A percentile compares a stretch with the other conserved stretches of the same genome.
Conservation (phyloP, 1,140 invertebrate species). For the Drosophila saltans region DNA sequence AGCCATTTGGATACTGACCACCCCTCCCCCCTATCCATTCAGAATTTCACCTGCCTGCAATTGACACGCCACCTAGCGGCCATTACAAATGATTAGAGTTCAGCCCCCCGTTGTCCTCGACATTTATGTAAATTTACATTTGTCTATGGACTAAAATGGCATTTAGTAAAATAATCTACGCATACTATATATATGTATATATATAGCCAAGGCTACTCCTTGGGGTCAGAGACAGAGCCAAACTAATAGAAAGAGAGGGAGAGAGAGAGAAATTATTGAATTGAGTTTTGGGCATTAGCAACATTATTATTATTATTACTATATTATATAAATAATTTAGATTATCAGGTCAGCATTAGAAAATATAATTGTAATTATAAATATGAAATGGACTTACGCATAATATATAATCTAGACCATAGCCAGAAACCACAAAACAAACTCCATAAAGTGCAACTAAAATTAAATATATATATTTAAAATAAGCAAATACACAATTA, state of each 20-base stretch:
- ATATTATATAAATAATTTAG: slow-evolving; percentile 9
- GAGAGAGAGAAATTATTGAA: slow-evolving; percentile 1
- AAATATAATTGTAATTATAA: slow-evolving; percentile 9
- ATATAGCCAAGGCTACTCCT: neutral
- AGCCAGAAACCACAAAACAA: too few species aligned
- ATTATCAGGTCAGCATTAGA: slow-evolving; percentile 3
- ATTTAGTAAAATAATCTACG: slow-evolving; percentile 9
- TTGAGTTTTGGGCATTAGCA: slow-evolving; percentile 2
- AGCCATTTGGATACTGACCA: slow-evolving; percentile 28
- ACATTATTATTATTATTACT: slow-evolving; percentile 1
- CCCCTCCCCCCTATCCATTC: neutral
- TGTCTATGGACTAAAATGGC: neutral
- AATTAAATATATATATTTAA: too few species aligned
- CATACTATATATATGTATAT: neutral
- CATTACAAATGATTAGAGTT: slow-evolving; percentile 59
- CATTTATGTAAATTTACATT: slow-evolving; percentile 4
- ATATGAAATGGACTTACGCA: neutral
- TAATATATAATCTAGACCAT: too few species aligned
- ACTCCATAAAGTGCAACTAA: too few species aligned
- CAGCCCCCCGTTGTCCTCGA: slow-evolving; percentile 6
- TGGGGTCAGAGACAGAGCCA: neutral
- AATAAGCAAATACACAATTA: too few species aligned
- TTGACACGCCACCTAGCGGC: slow-evolving; percentile 53
- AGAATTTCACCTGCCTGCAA: slow-evolving; percentile 36
- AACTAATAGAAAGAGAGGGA: neutral